These are phyloP conservation scores for Drosophila mayri DNA, from an alignment of 1,140 invertebrate genomes.

Conservation along the genomic window DNA sequence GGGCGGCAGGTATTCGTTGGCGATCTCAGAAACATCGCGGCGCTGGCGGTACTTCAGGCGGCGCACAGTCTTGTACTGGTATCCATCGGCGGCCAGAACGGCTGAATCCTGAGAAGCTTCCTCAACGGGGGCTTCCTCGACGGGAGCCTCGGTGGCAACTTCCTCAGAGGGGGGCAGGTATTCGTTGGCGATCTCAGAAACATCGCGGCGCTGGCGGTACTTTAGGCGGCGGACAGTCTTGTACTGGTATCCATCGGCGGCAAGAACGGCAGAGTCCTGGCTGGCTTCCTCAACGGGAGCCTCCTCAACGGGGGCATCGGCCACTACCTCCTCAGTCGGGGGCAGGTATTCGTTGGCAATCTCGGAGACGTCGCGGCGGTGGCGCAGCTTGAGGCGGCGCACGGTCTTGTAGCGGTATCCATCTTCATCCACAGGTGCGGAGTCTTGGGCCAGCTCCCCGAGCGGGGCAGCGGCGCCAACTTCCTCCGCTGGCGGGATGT, in stretches of 20 bases:
- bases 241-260: conserved; percentile 63
- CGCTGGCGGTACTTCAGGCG: conserved; percentile 67
- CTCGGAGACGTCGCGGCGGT: conserved; percentile 67
- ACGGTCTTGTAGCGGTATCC: conserved; percentile 71
- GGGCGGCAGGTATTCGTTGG: conserved; percentile 63
- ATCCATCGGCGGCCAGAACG: conserved; percentile 51
- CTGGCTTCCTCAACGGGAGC: conserved; percentile 14
- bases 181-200: conserved; percentile 42
- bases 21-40: conserved; percentile 59
- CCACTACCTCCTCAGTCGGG: conserved; percentile 41
- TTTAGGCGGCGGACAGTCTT: conserved; percentile 60
- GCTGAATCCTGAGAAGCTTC: conserved; percentile 31
- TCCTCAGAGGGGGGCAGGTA: conserved; percentile 63
- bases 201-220: conserved; percentile 51
- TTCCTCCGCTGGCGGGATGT: conserved; percentile 68
- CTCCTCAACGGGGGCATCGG: conserved; percentile 34
- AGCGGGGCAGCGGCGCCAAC: conserved; percentile 38
- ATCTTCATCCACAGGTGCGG: conserved; percentile 48
- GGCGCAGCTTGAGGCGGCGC: conserved; percentile 48
- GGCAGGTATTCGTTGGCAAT: conserved; percentile 67
- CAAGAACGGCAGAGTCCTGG: conserved; percentile 44
- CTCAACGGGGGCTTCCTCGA: conserved; percentile 6
- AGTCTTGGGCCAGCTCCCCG: conserved; percentile 55
- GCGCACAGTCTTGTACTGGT: conserved; percentile 63
- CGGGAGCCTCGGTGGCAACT: conserved; percentile 21